A percentile compares a stretch with the other conserved stretches of the same genome.
Evolutionary conservation across 2,797 vertebrate genomes (phyloP).

Genomic region (Lithobates pipiens): DNA sequence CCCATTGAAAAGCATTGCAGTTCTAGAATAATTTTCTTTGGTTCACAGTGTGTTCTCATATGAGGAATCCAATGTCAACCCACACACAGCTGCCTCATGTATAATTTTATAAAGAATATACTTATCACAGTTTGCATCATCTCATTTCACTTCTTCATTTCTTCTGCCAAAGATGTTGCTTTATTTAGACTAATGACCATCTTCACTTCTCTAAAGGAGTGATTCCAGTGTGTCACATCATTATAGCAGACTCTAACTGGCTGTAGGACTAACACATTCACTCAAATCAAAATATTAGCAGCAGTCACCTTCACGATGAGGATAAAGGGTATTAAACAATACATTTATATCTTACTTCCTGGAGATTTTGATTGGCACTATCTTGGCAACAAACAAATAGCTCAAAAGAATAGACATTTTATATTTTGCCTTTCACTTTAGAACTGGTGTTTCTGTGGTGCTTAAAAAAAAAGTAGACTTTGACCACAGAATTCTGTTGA

Average conservation of each 20-base stretch:
- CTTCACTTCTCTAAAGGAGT: constrained; percentile 57
- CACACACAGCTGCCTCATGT: constrained; percentile 62
- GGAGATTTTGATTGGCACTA: constrained; percentile 33
- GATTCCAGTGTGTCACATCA: constrained; percentile 58
- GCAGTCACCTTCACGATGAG: constrained; percentile 49
- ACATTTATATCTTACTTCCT: constrained; percentile 42
- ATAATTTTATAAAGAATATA: constrained; percentile 64
- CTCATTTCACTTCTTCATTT: constrained; percentile 62
- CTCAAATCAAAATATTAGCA: constrained; percentile 56
- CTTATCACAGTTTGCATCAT: constrained; percentile 63
- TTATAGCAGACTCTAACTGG: constrained; percentile 57
- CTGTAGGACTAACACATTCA: constrained; percentile 43
- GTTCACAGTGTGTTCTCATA: constrained; percentile 55
- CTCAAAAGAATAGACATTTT: constrained; percentile 14
- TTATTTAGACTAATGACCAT: constrained; percentile 63
- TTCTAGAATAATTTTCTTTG: constrained; percentile 54
- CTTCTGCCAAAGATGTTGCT: constrained; percentile 60
- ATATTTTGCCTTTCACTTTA: constrained; percentile 16
- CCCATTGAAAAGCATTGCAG: constrained; percentile 48
- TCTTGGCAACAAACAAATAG: not conserved
- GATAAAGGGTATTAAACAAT: constrained; percentile 48
- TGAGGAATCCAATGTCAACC: constrained; percentile 60
- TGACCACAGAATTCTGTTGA: not conserved
- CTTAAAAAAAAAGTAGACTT: not conserved
- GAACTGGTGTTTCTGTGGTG: not conserved